A percentile compares a stretch with the other conserved stretches of the same genome.
Evolutionary conservation across 2,888 invertebrate genomes (phyloP).

Genomic region (Andrena marginata): DNA sequence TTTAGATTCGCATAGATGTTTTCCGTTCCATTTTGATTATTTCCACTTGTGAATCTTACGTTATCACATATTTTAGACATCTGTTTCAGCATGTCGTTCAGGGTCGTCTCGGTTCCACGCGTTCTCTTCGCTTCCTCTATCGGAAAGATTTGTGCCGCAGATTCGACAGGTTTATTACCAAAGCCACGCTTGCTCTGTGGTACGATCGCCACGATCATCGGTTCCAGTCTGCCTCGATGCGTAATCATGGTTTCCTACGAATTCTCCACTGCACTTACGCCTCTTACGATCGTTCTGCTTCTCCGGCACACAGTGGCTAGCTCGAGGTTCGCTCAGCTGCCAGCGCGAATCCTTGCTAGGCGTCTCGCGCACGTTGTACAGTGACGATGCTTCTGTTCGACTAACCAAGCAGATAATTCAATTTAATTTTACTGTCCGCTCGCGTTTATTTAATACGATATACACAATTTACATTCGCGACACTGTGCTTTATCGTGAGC

Average conservation of each 20-base stretch:
- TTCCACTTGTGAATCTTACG: conserved; percentile 66
- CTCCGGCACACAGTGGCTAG: conserved; percentile 25
- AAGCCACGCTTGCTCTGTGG: conserved; percentile 42
- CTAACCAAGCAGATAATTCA: conserved; percentile 45
- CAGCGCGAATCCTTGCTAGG: conserved; percentile 38
- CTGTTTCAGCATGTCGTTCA: conserved; percentile 54
- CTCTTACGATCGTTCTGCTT: neutral
- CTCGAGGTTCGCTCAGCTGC: neutral
- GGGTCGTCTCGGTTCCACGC: conserved; percentile 45
- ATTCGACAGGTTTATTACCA: conserved; percentile 44
- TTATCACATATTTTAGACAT: conserved; percentile 75
- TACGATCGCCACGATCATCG: neutral
- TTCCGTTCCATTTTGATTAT: conserved; percentile 71
- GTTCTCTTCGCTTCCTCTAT: neutral
- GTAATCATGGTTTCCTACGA: conserved; percentile 24
- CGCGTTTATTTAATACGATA: conserved; percentile 65
- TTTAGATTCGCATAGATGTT: conserved; percentile 60
- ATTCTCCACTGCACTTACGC: conserved; percentile 11
- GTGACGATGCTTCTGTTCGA: conserved; percentile 36
- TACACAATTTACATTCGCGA: conserved; percentile 75
- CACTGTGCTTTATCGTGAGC: conserved; percentile 63
- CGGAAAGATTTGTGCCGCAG: conserved; percentile 54
- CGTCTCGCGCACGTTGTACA: conserved; percentile 26
- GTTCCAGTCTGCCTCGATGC: neutral
- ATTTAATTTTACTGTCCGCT: conserved; percentile 47